These are phyloP conservation scores for Hippocampus abdominalis DNA, from an alignment of 2,113 vertebrate species.

Conservation along the genomic window DNA sequence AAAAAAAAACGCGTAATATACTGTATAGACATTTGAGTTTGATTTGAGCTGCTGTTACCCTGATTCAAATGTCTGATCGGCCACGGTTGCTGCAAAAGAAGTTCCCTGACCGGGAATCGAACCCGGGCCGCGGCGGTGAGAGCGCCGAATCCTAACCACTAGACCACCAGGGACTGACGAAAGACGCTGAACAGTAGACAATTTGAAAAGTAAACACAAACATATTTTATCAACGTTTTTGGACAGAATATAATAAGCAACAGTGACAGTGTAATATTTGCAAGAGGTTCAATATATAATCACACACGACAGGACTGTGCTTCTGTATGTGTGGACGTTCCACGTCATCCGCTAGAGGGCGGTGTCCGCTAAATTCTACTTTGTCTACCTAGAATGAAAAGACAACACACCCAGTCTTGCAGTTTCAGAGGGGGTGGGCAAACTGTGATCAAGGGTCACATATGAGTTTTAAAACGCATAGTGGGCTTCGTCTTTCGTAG, in stretches of 20 bases:
- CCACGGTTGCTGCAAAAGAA: too few relatives aligned
- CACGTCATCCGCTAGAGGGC: background rate
- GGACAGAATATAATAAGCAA: too few relatives aligned
- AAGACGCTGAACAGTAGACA: too few relatives aligned
- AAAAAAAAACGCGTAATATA: too few relatives aligned
- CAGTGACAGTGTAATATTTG: too few relatives aligned
- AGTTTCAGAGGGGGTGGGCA: background rate
- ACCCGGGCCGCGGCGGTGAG: constrained; percentile 61
- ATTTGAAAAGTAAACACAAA: too few relatives aligned
- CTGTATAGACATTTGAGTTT: too few relatives aligned
- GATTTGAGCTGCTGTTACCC: too few relatives aligned
- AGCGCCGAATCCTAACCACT: constrained; percentile 67
- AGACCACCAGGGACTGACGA: constrained; percentile 66
- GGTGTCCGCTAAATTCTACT: background rate
- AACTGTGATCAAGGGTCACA: background rate
- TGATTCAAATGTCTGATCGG: too few relatives aligned
- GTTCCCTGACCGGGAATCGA: constrained; percentile 64
- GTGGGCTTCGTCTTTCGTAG: background rate
- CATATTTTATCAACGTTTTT: too few relatives aligned
- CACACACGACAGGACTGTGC: too few relatives aligned
- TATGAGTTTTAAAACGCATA: background rate
- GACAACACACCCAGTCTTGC: background rate
- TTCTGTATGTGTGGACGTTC: background rate
- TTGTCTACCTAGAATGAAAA: background rate
- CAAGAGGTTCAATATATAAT: too few relatives aligned